Evolutionary conservation across 1,140 invertebrate species (phyloP), one percentile per base, ranked within the genome.

Genomic region (Drosophila punjabiensis): DNA sequence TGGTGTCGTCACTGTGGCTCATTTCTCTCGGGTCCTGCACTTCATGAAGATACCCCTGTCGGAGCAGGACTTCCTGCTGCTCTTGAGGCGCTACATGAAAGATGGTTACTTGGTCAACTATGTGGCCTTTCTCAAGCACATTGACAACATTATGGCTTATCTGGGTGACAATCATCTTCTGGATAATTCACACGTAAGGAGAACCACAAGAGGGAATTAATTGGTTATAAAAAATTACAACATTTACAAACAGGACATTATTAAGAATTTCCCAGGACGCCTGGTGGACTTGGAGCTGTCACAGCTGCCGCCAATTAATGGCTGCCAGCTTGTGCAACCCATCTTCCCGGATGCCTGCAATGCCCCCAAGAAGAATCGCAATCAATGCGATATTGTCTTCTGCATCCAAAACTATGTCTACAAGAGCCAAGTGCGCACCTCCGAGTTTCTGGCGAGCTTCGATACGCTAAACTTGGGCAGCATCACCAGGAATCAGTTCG

Each of bases 61-160:
- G 0, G 93, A 95, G 3, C 94, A 95, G 13, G 96, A 96, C 90
- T 96, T 96, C 81, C 93, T 95, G 75, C 89, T 96, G 7, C 92
- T 96, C 0, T 93, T 96, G 16, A 95, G 96, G 45, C 95, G 95
- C 76, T 96, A 95, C 81, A 94, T 95, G 62, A 96, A 95, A 77
- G 95, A 96, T 90, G 94, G 94, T 4, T 96, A 96, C 88, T 95
- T 95, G 9, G 85, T 96, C 0, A 96, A 96, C 92, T 96, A 96
- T 81, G 94, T 96, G 14, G 95, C 95, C 20, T 96, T 96, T 79
- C 83, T 96, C 0, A 94, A 95, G 33, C 94, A 94, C 2, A 92
- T 95, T 13, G 93, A 94, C 43, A 95, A 94, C 63, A 94, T 96
- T 14, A 94, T 95, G 13, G 68, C 80, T 7, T 93, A 93, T 50